Evolutionary conservation across 92 coral and sea anemone species (phyloP), one percentile per base, ranked within the genome.

Genomic region (Zoanthus gigantus): DNA sequence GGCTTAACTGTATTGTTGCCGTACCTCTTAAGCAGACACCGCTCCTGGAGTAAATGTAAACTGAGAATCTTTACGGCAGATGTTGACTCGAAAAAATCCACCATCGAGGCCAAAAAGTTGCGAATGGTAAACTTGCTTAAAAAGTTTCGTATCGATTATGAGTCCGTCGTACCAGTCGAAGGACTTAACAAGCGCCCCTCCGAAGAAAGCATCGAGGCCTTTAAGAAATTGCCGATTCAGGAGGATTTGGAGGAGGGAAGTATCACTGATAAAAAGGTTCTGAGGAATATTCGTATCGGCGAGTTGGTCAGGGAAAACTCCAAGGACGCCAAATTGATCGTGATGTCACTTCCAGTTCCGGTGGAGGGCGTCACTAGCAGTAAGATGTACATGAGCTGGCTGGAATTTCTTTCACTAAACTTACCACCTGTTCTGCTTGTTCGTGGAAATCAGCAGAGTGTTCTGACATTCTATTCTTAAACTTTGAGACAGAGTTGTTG

Each of bases 311-410:
- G 95, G 42, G 81, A 92, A 45, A 90, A 93, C 85, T 90, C 98
- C 37, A 87, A 90, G 53, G 92, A 97, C 16, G 94, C 99, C 46
- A 92, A 92, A 82, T 92, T 97, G 69, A 93, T 95, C 8, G 96
- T 97, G 60, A 91, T 97, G 77, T 95, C 98, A 18, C 94, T 97
- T 74, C 99, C 99, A 67, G 93, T 97, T 29, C 98, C 99, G 37
- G 90, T 94, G n/a, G 95, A 90, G 65, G 99, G 92, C 7, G 98
- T 95, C 72, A 94, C 98, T 18, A 87, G 96, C 46, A 96, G 95
- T 9, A 50, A 89, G 88, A 91, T 97, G 97, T 97, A 97, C 89
- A 95, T 97, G 99, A 97, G 99, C 83, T 95, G 98, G 99, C 92
- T 97, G 71, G 99, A 97, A 85, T 94, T 93, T 79, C 42, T 97